phyloP scores from a whole-genome alignment of 2,113 vertebrate species.

The Rhinoderma darwinii region DNA sequence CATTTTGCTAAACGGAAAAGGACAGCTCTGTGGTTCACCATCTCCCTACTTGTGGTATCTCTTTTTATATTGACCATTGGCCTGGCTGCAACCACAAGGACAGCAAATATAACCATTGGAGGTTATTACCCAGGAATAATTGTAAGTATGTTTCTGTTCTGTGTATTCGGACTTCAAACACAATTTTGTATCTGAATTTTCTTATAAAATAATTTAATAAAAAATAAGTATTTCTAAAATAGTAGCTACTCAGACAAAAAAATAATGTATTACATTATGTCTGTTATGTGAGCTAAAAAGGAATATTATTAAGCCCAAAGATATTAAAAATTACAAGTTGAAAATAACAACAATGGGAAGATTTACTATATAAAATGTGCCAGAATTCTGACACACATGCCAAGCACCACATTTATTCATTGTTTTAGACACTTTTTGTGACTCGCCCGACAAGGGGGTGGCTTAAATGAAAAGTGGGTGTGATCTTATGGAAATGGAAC shows the following conservation, averaged over 20 bases:
- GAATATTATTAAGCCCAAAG: too few relatives aligned
- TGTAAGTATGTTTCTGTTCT: constrained; percentile 74
- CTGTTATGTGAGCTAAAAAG: background rate
- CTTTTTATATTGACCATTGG: constrained; percentile 84
- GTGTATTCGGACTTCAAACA: background rate
- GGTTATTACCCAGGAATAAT: constrained; percentile 94
- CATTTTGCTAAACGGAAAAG: constrained; percentile 81
- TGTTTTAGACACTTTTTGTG: too few relatives aligned
- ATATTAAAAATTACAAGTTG: background rate
- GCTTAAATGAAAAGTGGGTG: too few relatives aligned
- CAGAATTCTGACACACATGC: too few relatives aligned
- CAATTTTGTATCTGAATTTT: background rate
- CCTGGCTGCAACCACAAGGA: constrained; percentile 86
- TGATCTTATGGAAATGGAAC: too few relatives aligned
- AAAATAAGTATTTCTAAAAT: background rate
- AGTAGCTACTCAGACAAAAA: background rate
- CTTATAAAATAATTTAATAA: background rate
- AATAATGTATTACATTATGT: background rate
- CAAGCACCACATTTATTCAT: too few relatives aligned
- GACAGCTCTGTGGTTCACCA: constrained; percentile 83
- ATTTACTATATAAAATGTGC: too few relatives aligned
- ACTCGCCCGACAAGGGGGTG: too few relatives aligned
- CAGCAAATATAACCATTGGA: constrained; percentile 87
- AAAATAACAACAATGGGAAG: background rate
- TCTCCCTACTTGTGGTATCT: constrained; percentile 80